Percentiles rank a stretch among this genome's conserved stretches.
These are phyloP conservation scores for Acropora tenuis DNA, from an alignment of 64 coral and sea anemone species.

Conservation along the genomic window DNA sequence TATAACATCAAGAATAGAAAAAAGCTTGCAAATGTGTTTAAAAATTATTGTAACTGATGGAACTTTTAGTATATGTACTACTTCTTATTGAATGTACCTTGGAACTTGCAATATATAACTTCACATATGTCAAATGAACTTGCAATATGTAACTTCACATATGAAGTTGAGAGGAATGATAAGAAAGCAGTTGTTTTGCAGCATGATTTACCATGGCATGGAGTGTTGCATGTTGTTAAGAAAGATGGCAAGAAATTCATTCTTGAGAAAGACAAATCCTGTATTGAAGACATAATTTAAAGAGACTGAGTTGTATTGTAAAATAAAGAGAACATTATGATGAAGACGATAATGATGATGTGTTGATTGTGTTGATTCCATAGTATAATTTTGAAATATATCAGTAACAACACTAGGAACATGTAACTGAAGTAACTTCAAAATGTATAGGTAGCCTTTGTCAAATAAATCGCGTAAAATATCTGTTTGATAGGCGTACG, in stretches of 20 bases:
- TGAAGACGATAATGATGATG: neutral
- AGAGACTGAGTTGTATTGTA: constrained; percentile 11
- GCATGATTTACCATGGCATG: constrained; percentile 13
- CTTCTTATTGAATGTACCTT: neutral
- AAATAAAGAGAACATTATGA: constrained; percentile 14
- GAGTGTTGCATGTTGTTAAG: constrained; percentile 22
- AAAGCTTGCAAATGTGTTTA: neutral
- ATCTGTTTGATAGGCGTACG: too few species aligned
- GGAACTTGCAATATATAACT: too few species aligned
- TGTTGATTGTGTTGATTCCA: constrained; percentile 16
- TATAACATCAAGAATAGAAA: neutral
- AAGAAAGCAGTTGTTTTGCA: neutral
- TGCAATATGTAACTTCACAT: neutral
- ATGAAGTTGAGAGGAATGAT: neutral
- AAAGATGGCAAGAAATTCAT: constrained; percentile 19
- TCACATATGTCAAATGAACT: too few species aligned
- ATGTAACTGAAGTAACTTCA: too few species aligned
- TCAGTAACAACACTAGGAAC: constrained; percentile 8
- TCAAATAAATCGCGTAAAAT: too few species aligned
- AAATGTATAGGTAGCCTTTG: too few species aligned
- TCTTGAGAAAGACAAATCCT: constrained; percentile 11
- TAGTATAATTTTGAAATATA: neutral
- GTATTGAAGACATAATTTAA: constrained; percentile 14
- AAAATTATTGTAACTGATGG: neutral
- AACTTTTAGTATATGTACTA: neutral